Conservation (phyloP, 2,888 invertebrate species). For the Lasioglossum zephyrum region DNA sequence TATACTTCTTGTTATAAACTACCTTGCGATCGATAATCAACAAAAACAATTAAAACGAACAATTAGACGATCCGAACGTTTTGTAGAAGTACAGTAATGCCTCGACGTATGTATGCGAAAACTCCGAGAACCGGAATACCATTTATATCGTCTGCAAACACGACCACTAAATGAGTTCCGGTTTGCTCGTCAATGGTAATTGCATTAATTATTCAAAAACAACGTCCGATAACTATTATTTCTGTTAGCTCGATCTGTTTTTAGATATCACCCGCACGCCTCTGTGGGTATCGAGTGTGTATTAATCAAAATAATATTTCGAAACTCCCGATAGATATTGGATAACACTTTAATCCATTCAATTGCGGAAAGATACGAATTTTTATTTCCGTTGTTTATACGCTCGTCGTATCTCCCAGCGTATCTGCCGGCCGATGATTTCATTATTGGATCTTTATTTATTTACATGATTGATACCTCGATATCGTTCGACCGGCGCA, state of each 20-base stretch:
- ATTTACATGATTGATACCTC: background rate
- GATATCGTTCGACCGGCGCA: background rate
- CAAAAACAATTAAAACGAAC: too few species aligned
- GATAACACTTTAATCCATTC: conserved; percentile 10
- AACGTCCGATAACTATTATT: background rate
- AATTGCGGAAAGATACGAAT: background rate
- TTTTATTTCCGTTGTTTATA: conserved; percentile 2
- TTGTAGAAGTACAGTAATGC: background rate
- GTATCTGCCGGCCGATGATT: background rate
- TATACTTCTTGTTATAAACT: too few species aligned
- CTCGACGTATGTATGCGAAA: background rate
- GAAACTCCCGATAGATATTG: background rate
- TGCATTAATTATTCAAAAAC: background rate
- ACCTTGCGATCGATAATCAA: too few species aligned
- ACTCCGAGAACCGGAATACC: background rate
- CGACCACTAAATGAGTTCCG: background rate
- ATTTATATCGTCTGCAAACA: background rate
- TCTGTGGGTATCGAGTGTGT: background rate
- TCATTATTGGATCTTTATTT: conserved; percentile 2
- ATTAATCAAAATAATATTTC: background rate
- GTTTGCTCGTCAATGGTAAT: background rate
- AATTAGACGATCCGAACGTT: background rate
- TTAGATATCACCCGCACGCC: background rate
- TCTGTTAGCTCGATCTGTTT: background rate
- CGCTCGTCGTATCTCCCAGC: background rate